Base-by-base conservation (phyloP, 2,797 vertebrate genomes). In the Heterohyrax brucei region DNA sequence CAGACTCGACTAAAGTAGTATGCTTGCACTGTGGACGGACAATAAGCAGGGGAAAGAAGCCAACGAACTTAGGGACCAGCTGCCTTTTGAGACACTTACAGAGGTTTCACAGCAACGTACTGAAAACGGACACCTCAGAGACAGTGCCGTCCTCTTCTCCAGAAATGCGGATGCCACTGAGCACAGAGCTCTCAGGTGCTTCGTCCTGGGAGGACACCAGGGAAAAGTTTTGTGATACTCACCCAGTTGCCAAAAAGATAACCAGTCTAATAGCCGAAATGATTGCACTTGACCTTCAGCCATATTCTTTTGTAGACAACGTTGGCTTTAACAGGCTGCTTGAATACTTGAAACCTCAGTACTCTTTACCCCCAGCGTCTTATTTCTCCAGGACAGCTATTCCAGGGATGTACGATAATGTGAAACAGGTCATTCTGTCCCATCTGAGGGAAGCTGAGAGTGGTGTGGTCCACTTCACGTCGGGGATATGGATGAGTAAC, bases 241-340 rank as follows among this genome's bases (percentile, higher is more conserved):
- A 99, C 98, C 99, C 99, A 93, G 99, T 99, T 99, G 99, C 99
- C 99, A 99, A 99, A 99, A 99, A 99, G 98, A 99, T 99, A 95
- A 99, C 99, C 94, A 99, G 99, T 99, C 99, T 99, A 97, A 97
- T 99, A 70, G 99, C 99, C 2, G 99, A 99, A 99, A 99, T 99
- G 99, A 99, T 99, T 98, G 99, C 99, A 99, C 99, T 99, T 98
- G 99, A 99, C 98, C 99, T 99, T 97, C 99, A 99, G 99, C 99
- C 99, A 98, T 99, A 99, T 97, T 99, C 99, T 90, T 97, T 99
- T 97, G 99, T 99, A 97, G 99, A 99, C 98, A 99, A 99, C 73
- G 96, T 99, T 97, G 99, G 99, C 98, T 99, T 99, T 96, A 99
- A 98, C 98, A 98, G 99, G 98, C 99, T 99, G 98, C 99, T 99